phyloP scores from a whole-genome alignment of 2,888 invertebrate genomes.

The Aspidiotus rigidus region DNA sequence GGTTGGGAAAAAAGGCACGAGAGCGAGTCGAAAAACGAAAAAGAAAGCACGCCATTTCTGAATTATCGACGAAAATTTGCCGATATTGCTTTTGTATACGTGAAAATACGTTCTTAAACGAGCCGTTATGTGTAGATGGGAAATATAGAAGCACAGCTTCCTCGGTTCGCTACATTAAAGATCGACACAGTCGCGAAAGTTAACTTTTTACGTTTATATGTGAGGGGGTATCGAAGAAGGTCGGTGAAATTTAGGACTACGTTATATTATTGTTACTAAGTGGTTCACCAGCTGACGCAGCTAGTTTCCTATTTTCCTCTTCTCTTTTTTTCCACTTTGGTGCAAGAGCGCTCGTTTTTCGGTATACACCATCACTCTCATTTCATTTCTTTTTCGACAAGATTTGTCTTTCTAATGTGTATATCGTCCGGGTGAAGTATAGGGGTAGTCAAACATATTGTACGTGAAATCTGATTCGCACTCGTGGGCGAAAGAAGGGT shows the following conservation, averaged over 20 bases:
- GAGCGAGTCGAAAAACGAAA: slow-evolving; percentile 6
- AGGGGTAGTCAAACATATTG: background rate
- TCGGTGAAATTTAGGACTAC: slow-evolving; percentile 33
- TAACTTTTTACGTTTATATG: slow-evolving; percentile 29
- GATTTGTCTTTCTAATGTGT: background rate
- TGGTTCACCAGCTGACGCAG: slow-evolving; percentile 31
- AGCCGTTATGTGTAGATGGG: slow-evolving; percentile 28
- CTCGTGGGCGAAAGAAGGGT: background rate
- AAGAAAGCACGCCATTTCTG: slow-evolving; percentile 1
- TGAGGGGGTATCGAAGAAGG: slow-evolving; percentile 13
- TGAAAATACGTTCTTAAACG: slow-evolving; percentile 30
- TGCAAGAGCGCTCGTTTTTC: background rate
- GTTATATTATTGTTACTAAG: slow-evolving; percentile 33
- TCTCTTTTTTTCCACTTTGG: slow-evolving; percentile 12
- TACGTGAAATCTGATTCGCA: background rate
- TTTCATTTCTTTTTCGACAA: background rate
- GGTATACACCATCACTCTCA: background rate
- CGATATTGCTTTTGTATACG: slow-evolving; percentile 30
- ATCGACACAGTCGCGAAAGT: slow-evolving; percentile 22
- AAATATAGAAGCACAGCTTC: slow-evolving; percentile 21
- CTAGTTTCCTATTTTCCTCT: slow-evolving; percentile 23
- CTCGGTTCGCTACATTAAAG: slow-evolving; percentile 14
- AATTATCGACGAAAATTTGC: slow-evolving; percentile 29
- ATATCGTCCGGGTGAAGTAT: background rate
- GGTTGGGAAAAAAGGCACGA: background rate